A percentile compares a stretch with the other conserved stretches of the same genome.
phyloP scores from a whole-genome alignment of 2,797 vertebrate species.

The Fistularia tabacaria region DNA sequence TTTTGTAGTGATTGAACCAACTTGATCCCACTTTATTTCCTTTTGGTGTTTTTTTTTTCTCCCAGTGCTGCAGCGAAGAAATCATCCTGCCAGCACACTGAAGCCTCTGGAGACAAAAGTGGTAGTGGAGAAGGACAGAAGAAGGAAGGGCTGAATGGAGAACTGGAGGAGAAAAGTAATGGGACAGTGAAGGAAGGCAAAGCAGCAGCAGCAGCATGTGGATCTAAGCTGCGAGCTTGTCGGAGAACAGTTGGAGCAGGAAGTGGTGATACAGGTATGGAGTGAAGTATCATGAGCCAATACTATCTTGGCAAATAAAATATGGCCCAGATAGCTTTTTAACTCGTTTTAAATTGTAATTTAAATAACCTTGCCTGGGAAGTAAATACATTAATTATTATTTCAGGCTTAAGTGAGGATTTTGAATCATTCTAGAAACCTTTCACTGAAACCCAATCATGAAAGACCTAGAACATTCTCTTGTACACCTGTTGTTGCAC shows the following conservation, averaged over 20 bases:
- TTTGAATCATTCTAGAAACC: no score
- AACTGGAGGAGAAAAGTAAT: slow-evolving; percentile 77
- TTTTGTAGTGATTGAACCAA: neutral
- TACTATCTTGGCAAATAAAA: neutral
- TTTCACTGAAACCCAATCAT: no score
- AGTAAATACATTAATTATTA: no score
- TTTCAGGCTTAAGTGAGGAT: no score
- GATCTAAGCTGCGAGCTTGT: slow-evolving; percentile 72
- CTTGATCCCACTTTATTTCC: neutral
- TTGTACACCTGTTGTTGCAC: no score
- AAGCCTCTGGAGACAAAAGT: slow-evolving; percentile 63
- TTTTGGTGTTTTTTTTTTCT: slow-evolving; percentile 9
- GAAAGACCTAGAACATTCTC: no score
- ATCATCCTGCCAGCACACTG: slow-evolving; percentile 38
- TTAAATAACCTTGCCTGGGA: no score
- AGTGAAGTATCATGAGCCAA: neutral
- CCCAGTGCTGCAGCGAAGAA: slow-evolving; percentile 71
- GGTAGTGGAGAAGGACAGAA: slow-evolving; percentile 67
- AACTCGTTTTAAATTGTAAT: no score
- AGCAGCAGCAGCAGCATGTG: slow-evolving; percentile 29
- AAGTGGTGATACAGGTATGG: slow-evolving; percentile 43
- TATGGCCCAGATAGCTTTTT: neutral
- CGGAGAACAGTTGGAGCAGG: slow-evolving; percentile 60
- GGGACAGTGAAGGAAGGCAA: slow-evolving; percentile 68
- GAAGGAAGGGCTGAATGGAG: slow-evolving; percentile 81